Evolutionary conservation across 2,113 vertebrate genomes (phyloP).

Genomic region (Polypterus bichir): DNA sequence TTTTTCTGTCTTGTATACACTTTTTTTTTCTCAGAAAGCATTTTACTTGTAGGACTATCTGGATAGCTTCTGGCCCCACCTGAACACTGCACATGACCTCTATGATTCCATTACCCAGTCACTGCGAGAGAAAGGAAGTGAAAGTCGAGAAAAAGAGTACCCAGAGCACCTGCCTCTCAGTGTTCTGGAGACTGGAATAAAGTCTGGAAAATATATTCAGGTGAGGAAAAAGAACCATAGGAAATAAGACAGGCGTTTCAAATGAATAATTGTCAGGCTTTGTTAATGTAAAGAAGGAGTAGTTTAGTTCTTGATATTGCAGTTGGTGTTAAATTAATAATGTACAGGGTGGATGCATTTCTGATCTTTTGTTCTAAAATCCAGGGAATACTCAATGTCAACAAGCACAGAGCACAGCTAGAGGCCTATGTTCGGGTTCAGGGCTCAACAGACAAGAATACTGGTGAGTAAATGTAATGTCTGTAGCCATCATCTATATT

Average conservation of each 20-base stretch:
- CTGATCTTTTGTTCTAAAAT: constrained; percentile 13
- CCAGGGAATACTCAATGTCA: constrained; percentile 76
- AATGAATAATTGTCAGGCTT: neutral
- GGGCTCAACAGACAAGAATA: constrained; percentile 56
- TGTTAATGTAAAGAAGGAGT: too few species aligned
- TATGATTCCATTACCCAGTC: constrained; percentile 69
- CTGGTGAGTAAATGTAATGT: constrained; percentile 46
- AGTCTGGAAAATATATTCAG: constrained; percentile 81
- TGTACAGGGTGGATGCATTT: too few species aligned
- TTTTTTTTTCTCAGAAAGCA: too few species aligned
- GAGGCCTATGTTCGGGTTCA: constrained; percentile 72
- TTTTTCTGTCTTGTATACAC: too few species aligned
- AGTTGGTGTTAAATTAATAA: too few species aligned
- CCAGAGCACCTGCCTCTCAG: constrained; percentile 69
- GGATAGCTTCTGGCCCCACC: constrained; percentile 76
- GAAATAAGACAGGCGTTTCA: neutral
- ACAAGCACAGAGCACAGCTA: constrained; percentile 72
- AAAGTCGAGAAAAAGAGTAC: constrained; percentile 71
- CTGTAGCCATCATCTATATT: constrained; percentile 2
- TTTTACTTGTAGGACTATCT: constrained; percentile 61
- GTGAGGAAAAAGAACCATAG: constrained; percentile 19
- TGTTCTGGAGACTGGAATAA: constrained; percentile 78
- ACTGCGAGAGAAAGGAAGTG: constrained; percentile 58
- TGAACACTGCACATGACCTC: constrained; percentile 68
- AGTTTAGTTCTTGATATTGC: too few species aligned